Base-by-base conservation (phyloP, 2,888 invertebrate genomes). In the Hirtodrosophila trivittata region DNA sequence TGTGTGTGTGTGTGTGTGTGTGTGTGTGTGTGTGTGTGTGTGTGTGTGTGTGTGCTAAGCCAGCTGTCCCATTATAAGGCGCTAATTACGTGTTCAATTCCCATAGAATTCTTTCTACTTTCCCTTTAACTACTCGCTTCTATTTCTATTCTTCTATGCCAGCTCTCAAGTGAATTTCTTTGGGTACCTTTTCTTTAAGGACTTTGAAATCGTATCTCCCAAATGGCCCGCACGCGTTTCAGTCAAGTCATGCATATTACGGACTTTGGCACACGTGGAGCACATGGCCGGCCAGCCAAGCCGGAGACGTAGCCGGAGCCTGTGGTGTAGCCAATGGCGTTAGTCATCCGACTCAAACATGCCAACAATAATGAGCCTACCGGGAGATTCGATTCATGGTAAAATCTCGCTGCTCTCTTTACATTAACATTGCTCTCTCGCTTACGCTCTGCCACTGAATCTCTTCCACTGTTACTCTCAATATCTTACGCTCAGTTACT, bases 271-370 rank as follows among this genome's bases (percentile, higher is more conserved):
- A 58, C 49, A 58, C 49, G 57, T 37, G 42, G 50, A 35, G 42
- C 57, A 28, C 35, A 30, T 26, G 50, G 32, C 52, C 32, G 50
- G 32, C 52, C 32, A 33, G 52, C 37, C 46, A 43, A 8, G 35
- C 50, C 21, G 12, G 28, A 38, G 45, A 35, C 52, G 28, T 33
- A 46, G 37, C 47, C 41, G 54, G 33, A 18, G 26, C n/a, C 47
- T 25, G 3, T 33, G 60, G 47, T 37, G 51, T 33, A 52, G 42
- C 50, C 42, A 74, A 55, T 71, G 57, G 57, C 75, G 69, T 73
- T 73, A 73, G 72, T 70, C 73, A 73, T 73, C 72, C 9, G 14
- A 10, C 26, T 3, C 30, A 51, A 26, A 3, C 45, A 39, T 25
- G 51, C 58, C 38, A 32, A 45, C 47, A 25, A 49, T 43, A 43